Conservation (phyloP, 2,113 vertebrate genomes). For the Amphilophus citrinellus region DNA sequence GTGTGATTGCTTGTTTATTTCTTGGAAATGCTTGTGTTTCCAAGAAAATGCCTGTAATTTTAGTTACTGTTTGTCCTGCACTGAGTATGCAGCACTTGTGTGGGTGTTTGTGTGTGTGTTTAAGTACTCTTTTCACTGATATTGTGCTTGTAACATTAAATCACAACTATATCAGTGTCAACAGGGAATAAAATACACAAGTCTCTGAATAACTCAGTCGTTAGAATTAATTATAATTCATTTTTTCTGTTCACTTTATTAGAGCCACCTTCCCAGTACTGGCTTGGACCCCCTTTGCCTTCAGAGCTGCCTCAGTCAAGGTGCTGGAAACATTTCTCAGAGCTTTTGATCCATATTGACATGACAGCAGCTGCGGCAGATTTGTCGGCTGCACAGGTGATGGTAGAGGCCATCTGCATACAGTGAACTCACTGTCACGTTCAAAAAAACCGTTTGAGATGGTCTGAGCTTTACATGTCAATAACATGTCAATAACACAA, state of each 20-base stretch:
- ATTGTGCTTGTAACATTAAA: background rate
- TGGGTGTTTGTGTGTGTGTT: background rate
- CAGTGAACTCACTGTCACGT: background rate
- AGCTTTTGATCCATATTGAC: background rate
- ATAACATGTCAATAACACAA: no score
- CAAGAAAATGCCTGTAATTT: background rate
- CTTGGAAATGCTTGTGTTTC: background rate
- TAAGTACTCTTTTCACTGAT: background rate
- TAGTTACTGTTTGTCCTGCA: background rate
- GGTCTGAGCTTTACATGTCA: background rate
- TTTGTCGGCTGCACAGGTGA: background rate
- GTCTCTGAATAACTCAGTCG: background rate
- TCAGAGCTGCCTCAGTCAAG: no score
- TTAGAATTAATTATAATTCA: background rate
- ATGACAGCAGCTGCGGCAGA: background rate
- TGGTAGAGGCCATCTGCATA: background rate
- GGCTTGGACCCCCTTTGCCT: no score
- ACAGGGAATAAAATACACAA: background rate
- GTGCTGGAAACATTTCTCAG: background rate
- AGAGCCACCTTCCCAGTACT: background rate
- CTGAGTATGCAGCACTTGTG: background rate
- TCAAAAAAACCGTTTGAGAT: background rate
- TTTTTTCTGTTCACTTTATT: background rate
- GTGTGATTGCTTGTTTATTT: slow-evolving; percentile 9
- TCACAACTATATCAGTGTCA: background rate